These are phyloP conservation scores for Terebella lapidaria DNA, from an alignment of 2,888 invertebrate genomes.

Conservation along the genomic window DNA sequence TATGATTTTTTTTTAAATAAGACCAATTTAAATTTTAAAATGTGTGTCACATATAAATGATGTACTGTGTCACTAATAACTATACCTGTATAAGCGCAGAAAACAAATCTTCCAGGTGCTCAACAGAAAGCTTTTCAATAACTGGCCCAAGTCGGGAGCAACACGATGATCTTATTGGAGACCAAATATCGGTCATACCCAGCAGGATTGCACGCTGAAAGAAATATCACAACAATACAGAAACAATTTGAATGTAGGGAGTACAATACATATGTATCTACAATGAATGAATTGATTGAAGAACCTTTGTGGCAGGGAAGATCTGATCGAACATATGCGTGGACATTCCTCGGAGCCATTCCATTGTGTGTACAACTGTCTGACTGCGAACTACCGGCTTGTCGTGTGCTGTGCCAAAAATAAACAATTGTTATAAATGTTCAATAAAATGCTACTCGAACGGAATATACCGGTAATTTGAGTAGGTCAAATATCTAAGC, in stretches of 20 bases:
- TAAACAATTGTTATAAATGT: neutral
- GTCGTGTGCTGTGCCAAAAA: slow-evolving; percentile 8
- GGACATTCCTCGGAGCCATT: slow-evolving; percentile 34
- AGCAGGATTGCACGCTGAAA: slow-evolving; percentile 23
- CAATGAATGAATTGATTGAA: neutral
- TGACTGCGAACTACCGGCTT: slow-evolving; percentile 42
- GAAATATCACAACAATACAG: neutral
- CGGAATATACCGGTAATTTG: too few species aligned
- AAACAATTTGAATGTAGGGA: neutral
- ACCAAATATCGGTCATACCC: slow-evolving; percentile 47
- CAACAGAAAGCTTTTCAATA: slow-evolving; percentile 25
- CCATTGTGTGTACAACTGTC: slow-evolving; percentile 37
- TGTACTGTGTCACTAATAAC: too few species aligned
- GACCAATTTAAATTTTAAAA: too few species aligned
- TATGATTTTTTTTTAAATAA: too few species aligned
- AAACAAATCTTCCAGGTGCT: slow-evolving; percentile 34
- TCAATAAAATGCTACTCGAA: too few species aligned
- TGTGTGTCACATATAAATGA: too few species aligned
- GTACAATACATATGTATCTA: neutral
- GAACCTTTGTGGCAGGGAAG: neutral
- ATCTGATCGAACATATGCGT: too few species aligned
- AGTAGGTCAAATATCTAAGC: too few species aligned
- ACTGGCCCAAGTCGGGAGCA: slow-evolving; percentile 35
- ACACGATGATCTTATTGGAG: slow-evolving; percentile 42
- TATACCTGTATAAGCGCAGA: slow-evolving; percentile 34